Conservation (phyloP, 2,113 vertebrate genomes). For the Megatriorchis doriae region DNA sequence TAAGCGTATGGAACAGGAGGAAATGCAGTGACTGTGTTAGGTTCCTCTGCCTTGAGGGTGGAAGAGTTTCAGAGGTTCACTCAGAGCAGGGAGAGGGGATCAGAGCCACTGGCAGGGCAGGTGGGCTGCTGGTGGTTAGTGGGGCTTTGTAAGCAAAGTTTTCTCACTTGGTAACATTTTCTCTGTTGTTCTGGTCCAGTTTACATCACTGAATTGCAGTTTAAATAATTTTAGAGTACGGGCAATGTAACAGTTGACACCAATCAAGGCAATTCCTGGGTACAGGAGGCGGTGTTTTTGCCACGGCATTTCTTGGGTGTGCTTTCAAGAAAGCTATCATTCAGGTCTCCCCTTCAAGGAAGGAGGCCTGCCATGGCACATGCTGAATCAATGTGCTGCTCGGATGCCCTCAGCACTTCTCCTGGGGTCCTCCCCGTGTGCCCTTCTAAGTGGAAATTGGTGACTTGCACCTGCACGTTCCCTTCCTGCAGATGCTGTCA, state of each 20-base stretch:
- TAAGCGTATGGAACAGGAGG: not conserved
- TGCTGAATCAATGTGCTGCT: not conserved
- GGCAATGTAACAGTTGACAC: not conserved
- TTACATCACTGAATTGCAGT: not conserved
- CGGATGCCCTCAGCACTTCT: not conserved
- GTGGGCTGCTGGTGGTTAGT: not conserved
- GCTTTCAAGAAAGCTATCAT: not conserved
- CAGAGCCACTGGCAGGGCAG: not conserved
- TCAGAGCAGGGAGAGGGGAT: not conserved
- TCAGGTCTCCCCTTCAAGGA: not conserved
- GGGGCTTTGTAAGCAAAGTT: not conserved
- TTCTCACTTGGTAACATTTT: not conserved
- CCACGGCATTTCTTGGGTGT: not conserved
- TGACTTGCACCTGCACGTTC: not conserved
- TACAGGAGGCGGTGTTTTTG: not conserved
- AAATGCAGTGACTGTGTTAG: not conserved
- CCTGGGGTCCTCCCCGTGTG: not conserved
- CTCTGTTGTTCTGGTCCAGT: not conserved
- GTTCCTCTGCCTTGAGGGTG: not conserved
- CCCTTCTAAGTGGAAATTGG: not conserved
- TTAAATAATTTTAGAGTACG: not conserved
- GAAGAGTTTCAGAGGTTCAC: not conserved
- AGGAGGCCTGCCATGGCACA: not conserved
- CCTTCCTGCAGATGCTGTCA: not conserved
- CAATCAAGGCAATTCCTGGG: accelerated